These are phyloP conservation scores for Musca domestica DNA, from an alignment of 1,140 invertebrate species.

Conservation along the genomic window DNA sequence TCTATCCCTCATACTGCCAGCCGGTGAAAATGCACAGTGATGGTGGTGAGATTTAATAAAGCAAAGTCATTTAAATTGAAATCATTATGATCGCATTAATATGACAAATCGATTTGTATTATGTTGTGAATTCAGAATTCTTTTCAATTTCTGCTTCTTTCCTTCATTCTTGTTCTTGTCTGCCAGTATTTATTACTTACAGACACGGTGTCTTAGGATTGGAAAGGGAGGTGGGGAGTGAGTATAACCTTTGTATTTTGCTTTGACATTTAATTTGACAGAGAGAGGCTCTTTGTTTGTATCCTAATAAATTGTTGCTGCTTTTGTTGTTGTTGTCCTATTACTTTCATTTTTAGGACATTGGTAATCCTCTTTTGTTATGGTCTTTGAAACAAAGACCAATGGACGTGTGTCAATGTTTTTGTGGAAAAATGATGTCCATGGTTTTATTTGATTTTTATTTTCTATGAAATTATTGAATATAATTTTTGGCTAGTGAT, in stretches of 20 bases:
- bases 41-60: conserved; percentile 22
- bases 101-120: conserved; percentile 24
- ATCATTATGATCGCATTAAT: conserved; percentile 23
- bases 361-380: background rate
- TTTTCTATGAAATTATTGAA: background rate
- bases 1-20: too few relatives aligned
- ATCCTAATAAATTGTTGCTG: too few relatives aligned
- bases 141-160: background rate
- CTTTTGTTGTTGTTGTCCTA: background rate
- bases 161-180: background rate
- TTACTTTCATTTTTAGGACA: conserved; percentile 3
- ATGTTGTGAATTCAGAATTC: conserved; percentile 5
- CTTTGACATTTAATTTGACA: conserved; percentile 4
- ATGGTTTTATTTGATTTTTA: background rate
- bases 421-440: background rate
- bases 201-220: too few relatives aligned
- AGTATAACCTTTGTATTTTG: too few relatives aligned
- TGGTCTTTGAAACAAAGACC: background rate
- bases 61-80: conserved; percentile 25
- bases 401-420: conserved; percentile 8
- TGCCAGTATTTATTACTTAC: too few relatives aligned
- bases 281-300: too few relatives aligned
- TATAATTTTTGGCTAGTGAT: background rate
- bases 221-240: too few relatives aligned
- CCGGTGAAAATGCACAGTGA: background rate